Base-by-base conservation (phyloP, 2,888 invertebrate species). In the Caenorhabditis sulstoni region DNA sequence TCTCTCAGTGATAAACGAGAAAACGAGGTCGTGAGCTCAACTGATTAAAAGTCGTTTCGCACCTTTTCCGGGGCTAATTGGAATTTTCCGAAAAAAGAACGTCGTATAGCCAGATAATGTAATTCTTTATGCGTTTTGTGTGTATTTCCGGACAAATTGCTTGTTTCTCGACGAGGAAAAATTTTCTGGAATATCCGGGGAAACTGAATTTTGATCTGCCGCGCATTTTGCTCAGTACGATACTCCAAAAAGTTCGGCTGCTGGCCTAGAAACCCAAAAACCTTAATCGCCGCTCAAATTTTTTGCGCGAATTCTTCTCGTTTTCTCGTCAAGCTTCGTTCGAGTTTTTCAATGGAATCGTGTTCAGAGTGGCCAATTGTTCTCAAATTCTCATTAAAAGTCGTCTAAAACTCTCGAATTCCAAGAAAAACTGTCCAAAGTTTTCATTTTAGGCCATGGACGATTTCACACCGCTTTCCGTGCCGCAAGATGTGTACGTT, bases 1-100 rank as follows among this genome's bases (percentile, higher is more conserved):
- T 41, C 7, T n/a, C 52, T 23, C 11, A 1, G 23, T 61, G 47
- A 45, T 47, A 47, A 47, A 47, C 44, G 29, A n/a, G 37, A 9
- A 7, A 45, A 29, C 16, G 29, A 20, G 29, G 29, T 37, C 16
- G 11, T 22, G 22, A 59, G 20, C 14, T 39, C 41, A 55, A 22
- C 55, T 68, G 68, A 68, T 68, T 68, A 49, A 49, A 61, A 61
- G 52, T 68, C 68, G 45, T 68, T 68, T 68, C 35, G n/a, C 59
- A 45, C 68, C 8, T 68, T 61, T 59, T 67, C 52, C 41, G 41
- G 7, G 29, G 11, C 14, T 8, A 35, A 37, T 22, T 20, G 58
- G 22, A 58, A 44, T 22, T 44, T 9, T 18, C n/a, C 22, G 20
- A 58, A 44, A 58, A 58, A 22, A 44, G 12, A 14, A 20, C 4